Base-by-base conservation (phyloP, 2,797 vertebrate genomes). In the Sitta carolinensis region DNA sequence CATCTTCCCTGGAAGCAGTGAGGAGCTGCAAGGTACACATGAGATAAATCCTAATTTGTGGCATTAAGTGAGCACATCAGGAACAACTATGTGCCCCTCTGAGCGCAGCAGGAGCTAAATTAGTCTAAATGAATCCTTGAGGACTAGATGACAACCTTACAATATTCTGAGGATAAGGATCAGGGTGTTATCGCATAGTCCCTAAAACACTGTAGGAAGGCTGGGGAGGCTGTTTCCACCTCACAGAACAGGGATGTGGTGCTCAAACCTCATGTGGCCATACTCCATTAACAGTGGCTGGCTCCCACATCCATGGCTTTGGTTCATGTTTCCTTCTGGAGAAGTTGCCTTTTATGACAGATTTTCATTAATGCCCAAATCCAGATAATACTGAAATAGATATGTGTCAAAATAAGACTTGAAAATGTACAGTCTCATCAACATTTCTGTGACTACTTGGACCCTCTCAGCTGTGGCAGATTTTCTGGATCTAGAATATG, bases 1-100 rank as follows among this genome's bases (percentile, higher is more conserved):
- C 2, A 4, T 9, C 34, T 45, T 11, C 15, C 15, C 22, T 62
- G 43, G 58, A 68, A 66, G 21, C 0, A 1, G 36, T 0, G 0
- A 81, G 63, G 26, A 88, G 19, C 66, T 57, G 36, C 29, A 51
- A 78, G 11, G 10, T 43, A 48, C 9, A 29, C 16, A 2, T 55
- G 54, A 88, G 40, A 29, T 40, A 83, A 70, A 64, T 38, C 18
- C 2, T 73, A 38, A n/a, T 83, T 79, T 51, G 29, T 51, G 73
- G 25, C 34, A 51, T 55, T 79, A 69, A 81, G 16, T 16, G 26
- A 57, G 22, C 4, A 2, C 23, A 62, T 52, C 19, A 68, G 42
- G 25, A 90, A 23, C 23, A 88, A 15, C 47, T 19, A 11, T 17
- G 63, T 55, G 9, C 27, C 40, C 18, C n/a, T 68, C 58, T 69